Evolutionary conservation across 2,888 invertebrate species (phyloP), one percentile per base, ranked within the genome.

Genomic region (Mellilla xanthometata): DNA sequence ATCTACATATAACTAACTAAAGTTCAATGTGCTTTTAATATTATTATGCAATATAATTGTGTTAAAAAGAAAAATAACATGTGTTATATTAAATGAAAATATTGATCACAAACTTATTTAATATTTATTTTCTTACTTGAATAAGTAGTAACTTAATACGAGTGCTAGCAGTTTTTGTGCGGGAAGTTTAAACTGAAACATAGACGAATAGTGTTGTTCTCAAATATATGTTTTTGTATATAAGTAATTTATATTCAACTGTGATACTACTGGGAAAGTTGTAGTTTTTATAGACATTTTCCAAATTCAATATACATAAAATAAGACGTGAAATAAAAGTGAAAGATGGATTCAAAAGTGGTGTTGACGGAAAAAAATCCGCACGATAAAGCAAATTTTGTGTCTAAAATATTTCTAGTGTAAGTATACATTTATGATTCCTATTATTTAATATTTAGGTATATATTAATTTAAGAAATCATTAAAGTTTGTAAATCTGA

Each of bases 391-490:
- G 91, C 93, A 0, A 93, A 92, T 72, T 64, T 90, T 31, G 45
- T 93, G 12, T 92, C 93, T 6, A 92, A 89, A 77, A 72, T 92
- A 54, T 81, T 93, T 63, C 91, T 93, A 66, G 91, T 91, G 94
- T 93, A 75, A 93, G 93, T 91, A 33, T 27, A n/a, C n/a, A n/a
- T 10, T 8, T 27, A 4, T 1, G 8, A 8, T 6, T 23, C 2
- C 7, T 24, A n/a, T 24, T 7, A 24, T 8, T 7, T 8, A n/a
- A 24, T 24, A 24, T 24, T 7, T 24, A 24, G 2, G 3, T 24
- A 24, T 24, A 19, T 19, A 4, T 19, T 19, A 19, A 19, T 19
- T 19, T 19, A 19, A 19, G 6, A 5, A 6, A 15, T 1, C 6
- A 19, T n/a, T n/a, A n/a, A n/a, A n/a, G n/a, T n/a, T n/a, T n/a